Base-by-base conservation (phyloP, 2,113 vertebrate genomes). In the Etia nguti region DNA sequence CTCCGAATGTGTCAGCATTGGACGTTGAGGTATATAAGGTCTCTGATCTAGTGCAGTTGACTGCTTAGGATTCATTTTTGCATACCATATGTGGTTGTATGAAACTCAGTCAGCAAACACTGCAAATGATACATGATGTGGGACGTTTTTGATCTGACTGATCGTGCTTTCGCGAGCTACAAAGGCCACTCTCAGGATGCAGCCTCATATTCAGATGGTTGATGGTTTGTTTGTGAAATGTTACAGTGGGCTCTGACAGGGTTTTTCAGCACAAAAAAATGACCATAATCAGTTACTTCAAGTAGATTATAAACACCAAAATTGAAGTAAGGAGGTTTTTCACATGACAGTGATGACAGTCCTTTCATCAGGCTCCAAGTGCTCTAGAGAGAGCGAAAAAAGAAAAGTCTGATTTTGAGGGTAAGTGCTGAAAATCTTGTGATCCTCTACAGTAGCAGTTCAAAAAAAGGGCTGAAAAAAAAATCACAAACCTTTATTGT, bases 11-110 rank as follows among this genome's bases (percentile, higher is more conserved):
- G 91, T 95, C 95, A 93, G 92, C 92, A 83, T 50, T 68, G 90
- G 90, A 91, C 79, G 18, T 90, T 81, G 65, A 96, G 96, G 96
- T 96, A 96, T 95, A 86, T 90, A 50, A 87, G 84, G 84, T 92
- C 81, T 90, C 52, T 48, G 80, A 79, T 86, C 86, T 26, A 52
- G 24, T 77, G 70, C 43, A 8, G 70, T 31, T 77, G 70, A 77
- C 87, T 86, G 93, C 85, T 90, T 75, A 70, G 9, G 46, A 48
- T 70, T 38, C 70, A 77, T 73, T 73, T 89, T 77, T 84, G 54
- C 80, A 81, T 29, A 59, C 9, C 16, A 31, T 48, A 34, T 55
- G 20, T 85, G 83, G 88, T 62, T 90, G 70, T 26, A 16, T 46
- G 57, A 65, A 79, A 82, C 56, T 70, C 57, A 50, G 41, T 70